Percentiles rank a stretch among this genome's conserved stretches.
Evolutionary conservation across 2,888 invertebrate species (phyloP).

Genomic region (Plutella xylostella): DNA sequence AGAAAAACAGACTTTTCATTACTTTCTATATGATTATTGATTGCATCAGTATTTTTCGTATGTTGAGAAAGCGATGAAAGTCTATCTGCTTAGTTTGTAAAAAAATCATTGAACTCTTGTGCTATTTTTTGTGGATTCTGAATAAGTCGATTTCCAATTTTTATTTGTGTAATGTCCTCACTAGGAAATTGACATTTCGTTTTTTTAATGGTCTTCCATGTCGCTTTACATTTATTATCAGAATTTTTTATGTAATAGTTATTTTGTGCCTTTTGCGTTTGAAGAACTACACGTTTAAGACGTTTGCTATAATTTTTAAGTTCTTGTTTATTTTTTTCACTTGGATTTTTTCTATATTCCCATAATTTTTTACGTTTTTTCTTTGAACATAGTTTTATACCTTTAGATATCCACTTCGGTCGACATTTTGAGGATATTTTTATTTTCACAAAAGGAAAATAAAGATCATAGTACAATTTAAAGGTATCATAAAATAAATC

Average conservation of each 20-base stretch:
- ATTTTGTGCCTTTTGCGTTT: conserved; percentile 9
- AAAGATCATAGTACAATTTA: conserved; percentile 2
- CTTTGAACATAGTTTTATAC: conserved; percentile 6
- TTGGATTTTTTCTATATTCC: conserved; percentile 4
- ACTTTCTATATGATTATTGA: too few species aligned
- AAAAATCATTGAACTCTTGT: too few species aligned
- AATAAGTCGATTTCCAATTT: too few species aligned
- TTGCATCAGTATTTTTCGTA: too few species aligned
- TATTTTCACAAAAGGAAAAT: conserved; percentile 5
- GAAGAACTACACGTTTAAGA: conserved; percentile 4
- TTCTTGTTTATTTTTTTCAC: background rate
- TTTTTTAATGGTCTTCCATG: conserved; percentile 9
- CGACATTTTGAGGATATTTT: background rate
- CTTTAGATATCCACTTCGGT: conserved; percentile 6
- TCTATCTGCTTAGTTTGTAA: too few species aligned
- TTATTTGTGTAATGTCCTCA: too few species aligned
- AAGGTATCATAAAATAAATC: conserved; percentile 4
- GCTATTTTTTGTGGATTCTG: too few species aligned
- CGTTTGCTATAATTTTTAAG: background rate
- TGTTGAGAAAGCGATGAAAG: too few species aligned
- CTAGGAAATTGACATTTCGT: too few species aligned
- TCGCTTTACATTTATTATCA: conserved; percentile 4
- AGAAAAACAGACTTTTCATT: too few species aligned
- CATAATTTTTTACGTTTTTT: conserved; percentile 6
- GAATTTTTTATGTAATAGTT: conserved; percentile 5